Conservation (phyloP, 2,888 invertebrate genomes). For the Eupithecia exiguata region DNA sequence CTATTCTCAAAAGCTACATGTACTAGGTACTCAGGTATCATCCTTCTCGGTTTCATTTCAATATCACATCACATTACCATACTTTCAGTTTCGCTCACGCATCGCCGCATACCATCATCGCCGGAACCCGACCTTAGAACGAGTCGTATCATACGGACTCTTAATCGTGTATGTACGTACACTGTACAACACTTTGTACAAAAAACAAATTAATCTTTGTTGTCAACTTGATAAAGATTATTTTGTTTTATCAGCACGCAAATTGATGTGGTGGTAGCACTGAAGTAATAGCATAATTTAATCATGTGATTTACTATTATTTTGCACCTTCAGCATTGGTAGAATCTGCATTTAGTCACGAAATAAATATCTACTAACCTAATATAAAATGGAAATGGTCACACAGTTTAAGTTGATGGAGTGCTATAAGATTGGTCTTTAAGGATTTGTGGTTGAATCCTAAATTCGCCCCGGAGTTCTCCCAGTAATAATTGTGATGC, state of each 20-base stretch:
- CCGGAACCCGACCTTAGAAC: slow-evolving; percentile 65
- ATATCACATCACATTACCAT: slow-evolving; percentile 26
- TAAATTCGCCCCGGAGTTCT: no score
- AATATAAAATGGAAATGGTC: not conserved
- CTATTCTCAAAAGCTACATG: no score
- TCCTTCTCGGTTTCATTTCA: not conserved
- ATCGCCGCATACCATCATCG: slow-evolving; percentile 57
- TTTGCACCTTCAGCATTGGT: not conserved
- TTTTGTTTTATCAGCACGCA: slow-evolving; percentile 3
- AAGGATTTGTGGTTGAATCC: no score
- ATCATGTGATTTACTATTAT: not conserved
- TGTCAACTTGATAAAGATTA: not conserved
- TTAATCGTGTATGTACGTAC: slow-evolving; percentile 81
- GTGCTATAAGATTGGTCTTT: no score
- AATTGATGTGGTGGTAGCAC: slow-evolving; percentile 6
- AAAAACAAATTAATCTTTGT: slow-evolving; percentile 1
- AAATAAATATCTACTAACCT: not conserved
- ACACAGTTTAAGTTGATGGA: not conserved
- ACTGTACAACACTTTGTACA: slow-evolving; percentile 40
- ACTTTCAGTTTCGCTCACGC: slow-evolving; percentile 72
- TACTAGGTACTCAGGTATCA: not conserved
- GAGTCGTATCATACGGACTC: slow-evolving; percentile 71
- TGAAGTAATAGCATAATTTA: not conserved
- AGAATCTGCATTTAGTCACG: not conserved
- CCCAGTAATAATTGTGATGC: not conserved